Base-by-base conservation (phyloP, 2,888 invertebrate genomes). In the Pseudanteris insignis region DNA sequence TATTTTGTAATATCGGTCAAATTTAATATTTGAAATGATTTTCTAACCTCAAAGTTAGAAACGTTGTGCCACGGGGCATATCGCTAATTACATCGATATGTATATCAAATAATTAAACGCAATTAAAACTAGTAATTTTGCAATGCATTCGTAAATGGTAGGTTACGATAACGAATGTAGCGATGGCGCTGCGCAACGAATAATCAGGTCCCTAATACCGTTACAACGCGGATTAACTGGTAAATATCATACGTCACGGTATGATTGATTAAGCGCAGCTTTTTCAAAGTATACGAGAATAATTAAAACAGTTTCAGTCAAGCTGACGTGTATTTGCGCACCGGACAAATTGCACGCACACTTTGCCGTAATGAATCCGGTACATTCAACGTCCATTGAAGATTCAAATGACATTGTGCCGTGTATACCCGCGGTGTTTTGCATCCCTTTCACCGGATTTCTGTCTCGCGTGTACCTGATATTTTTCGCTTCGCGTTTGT, bases 401-500 rank as follows among this genome's bases (percentile, higher is more conserved):
- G 46, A 40, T 44, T 36, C 28, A 59, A 51, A 59, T 41, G 55
- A 63, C 58, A 47, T 53, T 53, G 28, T 34, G 28, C 40, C 15
- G 32, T 7, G 11, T 40, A 51, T 38, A 26, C 48, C 32, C 48
- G 32, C 15, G 8, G 30, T 48, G 32, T 40, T 50, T 50, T 40
- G 40, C 33, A 33, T 29, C 37, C 60, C 61, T 48, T 67, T 41
- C 62, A 67, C 3, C 18, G 18, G 65, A 66, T 67, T 68, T 64
- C 47, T 61, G 67, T 67, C 67, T 64, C 66, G 68, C 64, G 64
- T 55, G 21, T 15, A 47, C n/a, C 40, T 34, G 29, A 44, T 32
- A 44, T 44, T 53, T 44, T 53, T 40, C 34, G 40, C 41, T 34
- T 43, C 34, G 36, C 36, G 21, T 34, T 25, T 13, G 41, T 29